Conservation (phyloP, 1,140 invertebrate genomes). For the Drosophila watanabei region DNA sequence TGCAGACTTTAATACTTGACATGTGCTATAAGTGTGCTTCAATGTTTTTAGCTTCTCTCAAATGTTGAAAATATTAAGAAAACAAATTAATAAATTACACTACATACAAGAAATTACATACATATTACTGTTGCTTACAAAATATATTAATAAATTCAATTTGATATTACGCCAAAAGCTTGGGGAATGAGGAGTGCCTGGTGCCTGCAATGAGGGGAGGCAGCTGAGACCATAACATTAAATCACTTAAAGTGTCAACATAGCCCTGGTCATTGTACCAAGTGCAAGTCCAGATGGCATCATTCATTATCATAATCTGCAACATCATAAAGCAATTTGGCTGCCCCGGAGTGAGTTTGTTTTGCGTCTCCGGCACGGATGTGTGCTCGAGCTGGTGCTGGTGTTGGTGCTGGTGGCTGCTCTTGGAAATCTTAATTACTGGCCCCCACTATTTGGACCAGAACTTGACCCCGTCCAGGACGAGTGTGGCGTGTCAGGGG, state of each 20-base stretch:
- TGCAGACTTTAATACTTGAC: background rate
- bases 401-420: conserved; percentile 23
- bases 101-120: background rate
- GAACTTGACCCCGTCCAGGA: conserved; percentile 78
- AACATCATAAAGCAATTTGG: conserved; percentile 85
- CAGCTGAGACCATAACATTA: conserved; percentile 77
- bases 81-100: background rate
- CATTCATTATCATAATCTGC: conserved; percentile 85
- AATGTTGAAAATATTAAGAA: background rate
- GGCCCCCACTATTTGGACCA: conserved; percentile 45
- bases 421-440: conserved; percentile 80
- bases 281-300: conserved; percentile 81
- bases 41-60: background rate
- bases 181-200: background rate
- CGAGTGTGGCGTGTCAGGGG: conserved; percentile 52
- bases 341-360: conserved; percentile 51
- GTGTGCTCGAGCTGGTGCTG: conserved; percentile 28
- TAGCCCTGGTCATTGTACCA: conserved; percentile 68
- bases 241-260: conserved; percentile 85
- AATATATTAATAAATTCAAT: background rate
- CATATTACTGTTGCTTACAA: background rate
- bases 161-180: background rate
- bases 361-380: conserved; percentile 65
- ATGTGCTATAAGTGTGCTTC: background rate
- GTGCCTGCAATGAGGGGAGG: conserved; percentile 10